Evolutionary conservation across 2,888 invertebrate genomes (phyloP), one percentile per base, ranked within the genome.

Genomic region (Agrilus mali): DNA sequence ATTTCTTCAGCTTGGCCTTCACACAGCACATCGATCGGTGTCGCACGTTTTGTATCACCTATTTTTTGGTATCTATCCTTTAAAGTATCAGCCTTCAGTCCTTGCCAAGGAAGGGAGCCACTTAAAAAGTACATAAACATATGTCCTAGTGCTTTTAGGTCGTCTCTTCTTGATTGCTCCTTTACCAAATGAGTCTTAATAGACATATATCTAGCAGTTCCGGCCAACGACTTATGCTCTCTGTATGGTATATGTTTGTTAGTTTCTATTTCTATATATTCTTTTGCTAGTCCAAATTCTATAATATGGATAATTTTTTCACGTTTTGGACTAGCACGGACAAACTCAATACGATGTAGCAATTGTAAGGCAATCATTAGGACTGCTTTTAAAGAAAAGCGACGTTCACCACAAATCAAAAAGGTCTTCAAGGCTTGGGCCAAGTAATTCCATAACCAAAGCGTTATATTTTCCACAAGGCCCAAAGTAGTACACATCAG

Each of bases 41-140:
- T 99, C 59, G 96, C 92, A 63, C 97, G 80, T 72, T 99, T 99
- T 55, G 98, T 98, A 71, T 99, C 98, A 61, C 98, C 98, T 68
- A 99, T 99, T 78, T 98, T 98, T 77, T 98, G 97, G 77, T 99
- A 99, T 67, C 98, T 78, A 73, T 97, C 96, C 75, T 97, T 97
- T 64, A 97, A 79, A 63, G 96, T 97, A 38, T 48, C 48, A 4
- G 48, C 48, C 77, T 98, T 98, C 65, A 99, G 80, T 60, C 98
- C 98, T 76, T 99, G 98, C 97, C 97, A 97, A 58, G 98, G 98
- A 71, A 99, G 79, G 70, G 94, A 95, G 62, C 98, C 98, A 60
- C 98, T 82, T 71, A 99, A 79, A 76, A 99, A 99, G 78, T 99
- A 99, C 97, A 99, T 97, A 76, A 99, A 98, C 98, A 99, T 99